phyloP scores from a whole-genome alignment of 2,797 vertebrate species.

The Silurus aristotelis region DNA sequence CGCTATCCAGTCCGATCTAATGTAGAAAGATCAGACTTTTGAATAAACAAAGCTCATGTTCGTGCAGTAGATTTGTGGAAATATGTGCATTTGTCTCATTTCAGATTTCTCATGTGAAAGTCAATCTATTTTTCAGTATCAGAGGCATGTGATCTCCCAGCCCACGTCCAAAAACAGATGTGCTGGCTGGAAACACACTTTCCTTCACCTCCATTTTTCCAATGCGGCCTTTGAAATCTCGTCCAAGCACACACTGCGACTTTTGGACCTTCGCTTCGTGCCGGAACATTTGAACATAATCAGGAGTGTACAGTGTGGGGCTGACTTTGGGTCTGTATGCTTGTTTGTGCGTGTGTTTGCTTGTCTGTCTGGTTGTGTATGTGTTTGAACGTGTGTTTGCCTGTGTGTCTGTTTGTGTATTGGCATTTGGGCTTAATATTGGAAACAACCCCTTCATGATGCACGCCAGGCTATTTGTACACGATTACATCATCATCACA shows the following conservation, averaged over 20 bases:
- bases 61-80: neutral
- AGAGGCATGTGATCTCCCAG: neutral
- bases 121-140: neutral
- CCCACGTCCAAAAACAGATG: conserved; percentile 26
- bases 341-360: neutral
- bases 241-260: conserved; percentile 11
- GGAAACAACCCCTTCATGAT: neutral
- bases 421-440: neutral
- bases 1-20: neutral
- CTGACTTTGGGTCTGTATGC: neutral
- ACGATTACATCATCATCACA: neutral
- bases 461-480: neutral
- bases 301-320: conserved; percentile 4
- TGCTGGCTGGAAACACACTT: neutral
- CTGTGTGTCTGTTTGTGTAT: neutral
- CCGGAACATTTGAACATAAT: conserved; percentile 44
- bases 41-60: neutral
- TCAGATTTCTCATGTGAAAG: neutral
- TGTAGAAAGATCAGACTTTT: neutral
- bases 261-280: conserved; percentile 27
- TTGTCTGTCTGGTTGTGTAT: neutral
- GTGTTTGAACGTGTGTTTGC: neutral
- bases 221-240: conserved; percentile 30
- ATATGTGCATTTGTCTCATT: neutral
- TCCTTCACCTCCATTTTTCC: conserved; percentile 2